Conservation (phyloP, 1,140 invertebrate species). For the Tigriopus japonicus region DNA sequence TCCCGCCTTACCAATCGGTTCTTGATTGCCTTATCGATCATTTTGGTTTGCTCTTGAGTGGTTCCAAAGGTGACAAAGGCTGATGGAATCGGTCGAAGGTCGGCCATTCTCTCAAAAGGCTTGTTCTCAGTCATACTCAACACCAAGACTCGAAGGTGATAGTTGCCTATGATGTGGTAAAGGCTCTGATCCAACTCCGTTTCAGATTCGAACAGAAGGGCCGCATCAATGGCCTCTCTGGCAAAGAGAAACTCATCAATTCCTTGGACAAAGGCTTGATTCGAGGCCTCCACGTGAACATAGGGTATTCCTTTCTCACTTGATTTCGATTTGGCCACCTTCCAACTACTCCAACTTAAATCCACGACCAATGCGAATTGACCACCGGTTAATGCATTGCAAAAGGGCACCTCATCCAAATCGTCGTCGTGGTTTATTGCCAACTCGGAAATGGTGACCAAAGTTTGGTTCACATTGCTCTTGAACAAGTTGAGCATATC, state of each 20-base stretch:
- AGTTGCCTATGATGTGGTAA: not conserved
- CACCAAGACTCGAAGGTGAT: not conserved
- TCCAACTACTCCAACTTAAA: not conserved
- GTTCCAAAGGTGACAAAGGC: not conserved
- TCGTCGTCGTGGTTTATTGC: no score
- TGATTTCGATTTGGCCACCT: not conserved
- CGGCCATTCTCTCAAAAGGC: not conserved
- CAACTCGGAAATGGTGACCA: no score
- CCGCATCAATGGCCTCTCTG: not conserved
- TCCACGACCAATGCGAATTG: not conserved
- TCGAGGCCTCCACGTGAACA: not conserved
- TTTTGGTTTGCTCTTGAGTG: not conserved
- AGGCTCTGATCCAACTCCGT: not conserved
- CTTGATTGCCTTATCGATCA: not conserved
- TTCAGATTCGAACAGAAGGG: not conserved
- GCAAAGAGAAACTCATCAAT: not conserved
- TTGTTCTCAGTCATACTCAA: not conserved
- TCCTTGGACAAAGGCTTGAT: not conserved
- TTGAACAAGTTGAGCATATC: no score
- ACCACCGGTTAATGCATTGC: not conserved
- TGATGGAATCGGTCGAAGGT: not conserved
- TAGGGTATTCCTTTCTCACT: not conserved
- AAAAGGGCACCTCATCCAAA: not conserved
- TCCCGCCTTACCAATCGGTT: not conserved
- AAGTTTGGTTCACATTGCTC: no score